phyloP scores from a whole-genome alignment of 2,113 vertebrate genomes.

The Menidia beryllina region DNA sequence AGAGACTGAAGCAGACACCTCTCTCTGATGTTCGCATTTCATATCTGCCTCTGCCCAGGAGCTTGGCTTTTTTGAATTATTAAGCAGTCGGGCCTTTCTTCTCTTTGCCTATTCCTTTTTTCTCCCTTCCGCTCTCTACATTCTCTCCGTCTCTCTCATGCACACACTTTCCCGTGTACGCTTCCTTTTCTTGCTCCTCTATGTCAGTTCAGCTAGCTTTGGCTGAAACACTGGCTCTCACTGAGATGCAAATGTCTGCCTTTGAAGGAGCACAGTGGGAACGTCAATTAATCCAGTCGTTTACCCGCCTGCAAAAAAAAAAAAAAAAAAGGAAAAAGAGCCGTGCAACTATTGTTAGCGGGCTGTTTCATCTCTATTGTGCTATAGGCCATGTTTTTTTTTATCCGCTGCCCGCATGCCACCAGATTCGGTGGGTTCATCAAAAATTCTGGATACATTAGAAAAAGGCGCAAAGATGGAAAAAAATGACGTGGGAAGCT shows the following conservation, averaged over 20 bases:
- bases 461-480: conserved; percentile 43
- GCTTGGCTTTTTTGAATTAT: conserved; percentile 78
- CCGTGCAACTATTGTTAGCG: conserved; percentile 50
- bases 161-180: conserved; percentile 4
- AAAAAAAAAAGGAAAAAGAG: conserved; percentile 38
- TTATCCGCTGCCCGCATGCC: conserved; percentile 56
- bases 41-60: conserved; percentile 76
- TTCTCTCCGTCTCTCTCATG: conserved; percentile 5
- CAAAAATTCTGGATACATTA: conserved; percentile 57
- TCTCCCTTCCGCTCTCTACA: conserved; percentile 1
- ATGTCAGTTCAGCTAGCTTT: conserved; percentile 61
- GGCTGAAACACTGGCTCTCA: conserved; percentile 59
- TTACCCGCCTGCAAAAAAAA: conserved; percentile 42
- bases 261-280: conserved; percentile 73
- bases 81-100: conserved; percentile 72
- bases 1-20: conserved; percentile 69
- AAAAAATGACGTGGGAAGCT: conserved; percentile 55
- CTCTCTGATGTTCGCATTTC: conserved; percentile 78
- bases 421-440: conserved; percentile 45
- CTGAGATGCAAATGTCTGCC: conserved; percentile 71
- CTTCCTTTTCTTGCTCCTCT: conserved; percentile 41
- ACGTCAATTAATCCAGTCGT: conserved; percentile 71
- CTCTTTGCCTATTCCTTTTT: conserved; percentile 47
- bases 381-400: conserved; percentile 56
- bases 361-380: conserved; percentile 63